Evolutionary conservation across 2,113 vertebrate species (phyloP), one percentile per base, ranked within the genome.

Genomic region (Cettia cetti): DNA sequence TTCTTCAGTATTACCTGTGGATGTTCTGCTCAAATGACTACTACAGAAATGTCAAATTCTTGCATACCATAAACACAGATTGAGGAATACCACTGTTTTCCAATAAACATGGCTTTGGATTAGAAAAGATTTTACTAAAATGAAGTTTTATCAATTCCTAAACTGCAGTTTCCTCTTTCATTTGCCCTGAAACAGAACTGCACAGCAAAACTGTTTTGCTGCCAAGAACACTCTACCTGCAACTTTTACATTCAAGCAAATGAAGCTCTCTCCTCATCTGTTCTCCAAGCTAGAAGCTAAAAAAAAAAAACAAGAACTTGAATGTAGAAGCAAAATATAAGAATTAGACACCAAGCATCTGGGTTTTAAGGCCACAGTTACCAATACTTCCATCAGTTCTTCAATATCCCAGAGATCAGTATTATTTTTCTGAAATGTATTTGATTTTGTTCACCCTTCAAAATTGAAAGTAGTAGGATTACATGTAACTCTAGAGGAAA

Each of bases 11-110:
- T 39, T 54, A 35, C 56, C 47, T 3, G 4, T 3, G 17, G 10
- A 19, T 75, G 47, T 1, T 85, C 61, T 88, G 57, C 57, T 57
- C 56, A 68, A 42, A 31, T 17, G 31, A 57, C 33, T 17, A 6
- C 68, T 12, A 27, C 15, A 53, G 47, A n/a, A 80, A 68, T 2
- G 4, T 6, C 39, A 14, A 24, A 45, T 40, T 53, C 35, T 20
- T 24, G 30, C 20, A 26, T 9, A 26, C 6, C 18, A 13, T 20
- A 30, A 22, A 56, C 23, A 35, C 0, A 54, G 49, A 54, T 0
- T 12, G 8, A 24, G 19, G 17, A 87, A 56, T 10, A 35, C 3
- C 33, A 16, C 31, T 31, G n/a, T 17, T 76, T 59, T 39, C 37
- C 26, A 61, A 70, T 7, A 53, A 40, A 40, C 5, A 37, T 5